Percentiles rank a stretch among this genome's conserved stretches.
Evolutionary conservation across 2,113 vertebrate species (phyloP).

Genomic region (Pachycephala philippinensis): DNA sequence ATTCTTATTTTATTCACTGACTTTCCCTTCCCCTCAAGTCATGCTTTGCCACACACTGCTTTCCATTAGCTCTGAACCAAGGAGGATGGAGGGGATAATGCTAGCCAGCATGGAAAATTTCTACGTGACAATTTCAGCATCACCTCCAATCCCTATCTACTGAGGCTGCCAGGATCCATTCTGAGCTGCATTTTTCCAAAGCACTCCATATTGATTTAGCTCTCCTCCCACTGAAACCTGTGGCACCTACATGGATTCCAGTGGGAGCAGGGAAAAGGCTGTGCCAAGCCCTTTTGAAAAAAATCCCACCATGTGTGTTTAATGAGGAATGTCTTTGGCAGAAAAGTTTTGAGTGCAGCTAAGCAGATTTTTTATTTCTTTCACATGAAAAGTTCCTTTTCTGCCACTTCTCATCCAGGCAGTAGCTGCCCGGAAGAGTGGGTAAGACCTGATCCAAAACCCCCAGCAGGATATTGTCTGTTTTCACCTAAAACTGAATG

Average conservation of each 20-base stretch:
- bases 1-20: not conserved
- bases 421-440: not conserved
- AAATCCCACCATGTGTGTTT: constrained; percentile 25
- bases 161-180: constrained; percentile 29
- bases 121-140: constrained; percentile 48
- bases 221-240: not conserved
- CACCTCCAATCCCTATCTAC: constrained; percentile 43
- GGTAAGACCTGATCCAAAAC: not conserved
- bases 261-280: not conserved
- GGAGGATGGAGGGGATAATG: not conserved
- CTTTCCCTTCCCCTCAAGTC: not conserved
- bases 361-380: constrained; percentile 11
- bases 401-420: not conserved
- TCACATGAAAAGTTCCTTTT: constrained; percentile 9
- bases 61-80: constrained; percentile 23
- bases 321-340: constrained; percentile 41
- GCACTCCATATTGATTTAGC: constrained; percentile 23
- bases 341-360: not conserved
- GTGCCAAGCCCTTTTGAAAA: constrained; percentile 19
- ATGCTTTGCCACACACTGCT: not conserved
- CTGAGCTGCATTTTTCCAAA: constrained; percentile 22
- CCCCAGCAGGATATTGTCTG: not conserved
- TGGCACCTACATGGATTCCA: constrained; percentile 31
- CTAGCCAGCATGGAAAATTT: constrained; percentile 56
- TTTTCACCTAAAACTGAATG: not conserved